phyloP scores from a whole-genome alignment of 2,113 vertebrate genomes.

The Benitochromis conjunctus region DNA sequence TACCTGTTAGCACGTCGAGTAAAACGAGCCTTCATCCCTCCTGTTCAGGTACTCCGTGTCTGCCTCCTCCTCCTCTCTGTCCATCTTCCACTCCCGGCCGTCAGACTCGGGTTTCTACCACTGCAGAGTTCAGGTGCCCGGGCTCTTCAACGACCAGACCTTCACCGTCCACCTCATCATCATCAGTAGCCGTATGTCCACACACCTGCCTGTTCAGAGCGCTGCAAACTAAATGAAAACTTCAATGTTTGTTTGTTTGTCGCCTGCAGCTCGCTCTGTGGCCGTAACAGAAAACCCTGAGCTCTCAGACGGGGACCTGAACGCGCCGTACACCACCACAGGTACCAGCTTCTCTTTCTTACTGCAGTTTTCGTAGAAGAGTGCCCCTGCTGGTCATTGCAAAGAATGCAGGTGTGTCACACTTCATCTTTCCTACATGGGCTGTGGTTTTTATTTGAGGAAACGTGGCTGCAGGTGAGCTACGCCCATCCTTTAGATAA shows the following conservation, averaged over 20 bases:
- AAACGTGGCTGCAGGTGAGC: background rate
- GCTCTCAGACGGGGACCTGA: background rate
- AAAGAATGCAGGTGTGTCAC: background rate
- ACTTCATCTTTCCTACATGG: background rate
- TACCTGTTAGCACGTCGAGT: background rate
- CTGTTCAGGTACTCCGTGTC: constrained; percentile 18
- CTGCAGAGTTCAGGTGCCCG: constrained; percentile 65
- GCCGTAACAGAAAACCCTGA: background rate
- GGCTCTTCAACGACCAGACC: constrained; percentile 66
- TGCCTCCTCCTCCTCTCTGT: constrained; percentile 40
- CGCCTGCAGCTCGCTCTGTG: background rate
- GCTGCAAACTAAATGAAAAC: background rate
- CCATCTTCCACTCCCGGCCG: constrained; percentile 6
- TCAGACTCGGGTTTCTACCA: constrained; percentile 64
- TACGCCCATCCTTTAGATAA: fast-evolving
- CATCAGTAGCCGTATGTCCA: constrained; percentile 23
- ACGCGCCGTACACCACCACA: background rate
- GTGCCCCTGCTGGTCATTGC: background rate
- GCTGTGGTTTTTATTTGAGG: background rate
- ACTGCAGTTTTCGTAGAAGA: background rate
- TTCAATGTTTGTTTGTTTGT: background rate
- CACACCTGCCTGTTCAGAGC: background rate
- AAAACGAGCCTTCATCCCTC: background rate
- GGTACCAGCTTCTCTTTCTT: background rate
- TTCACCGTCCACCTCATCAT: constrained; percentile 53